Evolutionary conservation across 2,797 vertebrate genomes (phyloP).

Genomic region (Premnoplex brunnescens): DNA sequence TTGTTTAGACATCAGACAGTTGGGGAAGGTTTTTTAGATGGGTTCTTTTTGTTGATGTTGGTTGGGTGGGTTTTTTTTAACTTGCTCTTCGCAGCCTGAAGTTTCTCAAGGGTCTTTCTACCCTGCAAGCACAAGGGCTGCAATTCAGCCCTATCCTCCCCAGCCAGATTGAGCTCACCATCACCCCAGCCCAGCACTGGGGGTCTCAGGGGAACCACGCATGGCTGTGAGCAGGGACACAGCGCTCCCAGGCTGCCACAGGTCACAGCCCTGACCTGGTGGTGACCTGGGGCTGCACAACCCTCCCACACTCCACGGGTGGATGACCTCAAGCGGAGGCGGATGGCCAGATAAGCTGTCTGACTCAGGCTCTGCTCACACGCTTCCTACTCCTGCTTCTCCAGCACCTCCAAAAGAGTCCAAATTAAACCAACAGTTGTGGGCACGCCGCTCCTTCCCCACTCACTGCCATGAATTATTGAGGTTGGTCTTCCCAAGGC

Average conservation of each 20-base stretch:
- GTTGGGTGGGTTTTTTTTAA: neutral
- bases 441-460: neutral
- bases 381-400: neutral
- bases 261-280: neutral
- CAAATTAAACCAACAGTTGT: neutral
- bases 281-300: neutral
- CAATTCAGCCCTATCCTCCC: neutral
- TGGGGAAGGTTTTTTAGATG: neutral
- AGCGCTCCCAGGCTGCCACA: rapidly evolving
- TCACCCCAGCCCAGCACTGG: neutral
- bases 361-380: neutral
- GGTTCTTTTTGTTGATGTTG: neutral
- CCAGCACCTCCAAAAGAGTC: neutral
- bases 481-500: neutral
- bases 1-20: neutral
- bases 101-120: neutral
- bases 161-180: neutral
- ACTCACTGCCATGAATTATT: neutral
- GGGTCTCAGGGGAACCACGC: neutral
- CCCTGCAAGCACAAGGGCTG: neutral
- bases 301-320: neutral
- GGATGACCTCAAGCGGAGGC: neutral
- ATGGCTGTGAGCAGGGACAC: rapidly evolving
- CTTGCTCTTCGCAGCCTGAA: neutral
- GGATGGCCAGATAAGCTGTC: conserved; percentile 17